Evolutionary conservation across 2,888 invertebrate genomes (phyloP), one percentile per base, ranked within the genome.

Genomic region (Temnothorax rugatulus): DNA sequence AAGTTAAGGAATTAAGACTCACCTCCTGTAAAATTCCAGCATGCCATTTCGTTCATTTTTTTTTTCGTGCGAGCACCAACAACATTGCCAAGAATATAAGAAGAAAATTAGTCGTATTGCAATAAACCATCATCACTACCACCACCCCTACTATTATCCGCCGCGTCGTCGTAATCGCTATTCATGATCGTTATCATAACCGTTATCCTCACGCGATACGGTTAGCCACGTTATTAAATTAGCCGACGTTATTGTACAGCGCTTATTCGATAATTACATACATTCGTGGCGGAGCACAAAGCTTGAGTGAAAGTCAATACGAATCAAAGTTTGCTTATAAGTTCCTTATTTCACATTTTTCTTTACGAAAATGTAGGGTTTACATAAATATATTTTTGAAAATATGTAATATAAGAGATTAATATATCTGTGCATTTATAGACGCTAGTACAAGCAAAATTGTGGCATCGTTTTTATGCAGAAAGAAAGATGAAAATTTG

Each of bases 51-150:
- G 93, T 93, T 93, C 91, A 92, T 93, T 94, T 94, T 93, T 90
- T 92, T 81, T 93, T 92, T 93, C 94, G 94, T 94, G 94, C 93
- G 94, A 94, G 94, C 94, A 94, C 94, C 94, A 94, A 94, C 93
- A 93, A 93, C 92, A 94, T 94, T 94, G 93, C 93, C 94, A 95
- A 94, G 94, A 95, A 95, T 94, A 95, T 93, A 94, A 94, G 94
- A 94, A 93, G 34, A 92, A 93, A 86, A 95, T 95, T 95, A 95
- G 94, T 94, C 89, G 89, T 90, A 92, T 91, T 90, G 91, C 89
- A 92, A 87, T 93, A 91, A 92, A 94, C 94, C 93, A 93, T 90
- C 93, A 93, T 94, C 93, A 86, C 83, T 83, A 85, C 69, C 79
- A 79, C 69, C 83, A 92, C 85, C 92, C 91, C 71, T 50, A 21